Percentiles rank a stretch among this genome's conserved stretches.
Evolutionary conservation across 2,113 vertebrate species (phyloP).

Genomic region (Haliaeetus leucogaster): DNA sequence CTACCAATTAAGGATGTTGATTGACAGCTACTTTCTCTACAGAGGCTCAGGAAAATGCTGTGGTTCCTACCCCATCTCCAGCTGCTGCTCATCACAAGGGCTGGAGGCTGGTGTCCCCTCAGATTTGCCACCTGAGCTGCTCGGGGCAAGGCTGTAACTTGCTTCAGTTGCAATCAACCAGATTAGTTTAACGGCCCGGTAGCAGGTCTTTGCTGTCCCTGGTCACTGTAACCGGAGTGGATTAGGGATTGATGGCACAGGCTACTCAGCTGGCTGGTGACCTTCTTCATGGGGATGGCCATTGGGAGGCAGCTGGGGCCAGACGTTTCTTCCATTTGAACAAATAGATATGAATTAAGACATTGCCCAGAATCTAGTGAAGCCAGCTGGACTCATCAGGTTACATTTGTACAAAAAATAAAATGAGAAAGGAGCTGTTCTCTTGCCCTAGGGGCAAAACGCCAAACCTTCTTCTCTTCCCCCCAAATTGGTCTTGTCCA

Average conservation of each 20-base stretch:
- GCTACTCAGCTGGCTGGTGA: neutral
- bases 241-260: neutral
- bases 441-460: neutral
- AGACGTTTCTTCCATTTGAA: neutral
- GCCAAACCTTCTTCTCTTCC: neutral
- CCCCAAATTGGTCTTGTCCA: neutral
- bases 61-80: neutral
- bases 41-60: neutral
- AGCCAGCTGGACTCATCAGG: neutral
- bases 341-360: neutral
- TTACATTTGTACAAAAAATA: neutral
- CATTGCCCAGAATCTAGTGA: neutral
- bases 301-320: neutral
- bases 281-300: neutral
- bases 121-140: neutral
- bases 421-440: neutral
- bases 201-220: neutral
- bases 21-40: neutral
- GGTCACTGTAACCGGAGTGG: neutral
- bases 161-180: neutral
- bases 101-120: neutral
- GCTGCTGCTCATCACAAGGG: neutral
- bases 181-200: neutral
- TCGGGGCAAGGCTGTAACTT: neutral
- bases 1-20: neutral